Evolutionary conservation across 1,140 invertebrate genomes (phyloP).

Genomic region (Pseudomyrmex flavicornis): DNA sequence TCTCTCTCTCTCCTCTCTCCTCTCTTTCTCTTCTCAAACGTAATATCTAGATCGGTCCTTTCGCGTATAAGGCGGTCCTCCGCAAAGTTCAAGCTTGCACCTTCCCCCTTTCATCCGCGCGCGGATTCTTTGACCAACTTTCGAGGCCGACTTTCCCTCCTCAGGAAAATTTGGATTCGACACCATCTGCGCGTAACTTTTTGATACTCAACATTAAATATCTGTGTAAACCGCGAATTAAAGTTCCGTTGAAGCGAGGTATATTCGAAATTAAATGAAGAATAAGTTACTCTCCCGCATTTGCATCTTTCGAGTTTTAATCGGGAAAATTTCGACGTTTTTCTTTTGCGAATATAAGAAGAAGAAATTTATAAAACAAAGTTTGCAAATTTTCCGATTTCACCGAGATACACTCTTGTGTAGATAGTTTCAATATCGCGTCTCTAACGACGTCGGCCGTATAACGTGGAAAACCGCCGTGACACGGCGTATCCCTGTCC

Average conservation of each 20-base stretch:
- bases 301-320: neutral
- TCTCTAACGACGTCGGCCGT: neutral
- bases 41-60: slow-evolving; percentile 7
- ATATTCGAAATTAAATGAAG: slow-evolving; percentile 35
- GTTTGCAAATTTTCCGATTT: neutral
- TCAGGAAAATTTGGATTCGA: slow-evolving; percentile 51
- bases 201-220: slow-evolving; percentile 55
- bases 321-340: slow-evolving; percentile 8
- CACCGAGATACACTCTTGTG: neutral
- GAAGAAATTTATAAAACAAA: neutral
- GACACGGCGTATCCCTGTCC: neutral
- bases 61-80: slow-evolving; percentile 1
- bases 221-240: slow-evolving; percentile 42
- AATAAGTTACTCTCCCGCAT: slow-evolving; percentile 19
- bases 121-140: slow-evolving; percentile 40
- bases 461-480: neutral
- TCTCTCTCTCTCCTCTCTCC: too few relatives aligned
- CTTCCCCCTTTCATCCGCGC: slow-evolving; percentile 8
- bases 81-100: slow-evolving; percentile 10
- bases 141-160: neutral
- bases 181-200: slow-evolving; percentile 45
- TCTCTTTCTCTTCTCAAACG: too few relatives aligned
- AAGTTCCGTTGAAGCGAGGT: slow-evolving; percentile 30
- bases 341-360: too few relatives aligned
- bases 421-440: slow-evolving; percentile 6